Percentiles rank a stretch among this genome's conserved stretches.
phyloP scores from a whole-genome alignment of 2,888 invertebrate species.

The Amblyteles armatorius region DNA sequence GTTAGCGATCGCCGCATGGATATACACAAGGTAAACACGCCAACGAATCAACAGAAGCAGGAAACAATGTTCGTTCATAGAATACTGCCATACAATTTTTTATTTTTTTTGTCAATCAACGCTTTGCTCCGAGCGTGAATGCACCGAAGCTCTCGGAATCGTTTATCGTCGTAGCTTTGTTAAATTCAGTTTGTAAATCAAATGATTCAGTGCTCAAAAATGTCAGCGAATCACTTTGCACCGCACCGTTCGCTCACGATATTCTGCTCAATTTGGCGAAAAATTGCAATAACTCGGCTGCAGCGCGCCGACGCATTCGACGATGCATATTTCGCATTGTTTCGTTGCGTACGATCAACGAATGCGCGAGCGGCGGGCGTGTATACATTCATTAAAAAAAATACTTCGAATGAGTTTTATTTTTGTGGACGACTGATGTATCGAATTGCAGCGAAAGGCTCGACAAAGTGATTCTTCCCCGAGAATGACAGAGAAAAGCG shows the following conservation, averaged over 20 bases:
- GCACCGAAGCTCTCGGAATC: background rate
- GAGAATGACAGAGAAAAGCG: constrained; percentile 14
- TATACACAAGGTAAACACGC: constrained; percentile 1
- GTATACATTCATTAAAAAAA: background rate
- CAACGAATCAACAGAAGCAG: constrained; percentile 18
- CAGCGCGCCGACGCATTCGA: background rate
- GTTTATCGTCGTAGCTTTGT: background rate
- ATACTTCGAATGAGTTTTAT: background rate
- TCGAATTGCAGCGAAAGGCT: constrained; percentile 10
- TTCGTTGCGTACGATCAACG: constrained; percentile 5
- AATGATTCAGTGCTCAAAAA: background rate
- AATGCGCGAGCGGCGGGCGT: background rate
- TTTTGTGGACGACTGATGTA: constrained; percentile 1
- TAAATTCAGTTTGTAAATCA: background rate
- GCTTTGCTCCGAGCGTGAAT: background rate
- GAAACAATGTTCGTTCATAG: background rate
- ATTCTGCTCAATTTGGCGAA: background rate
- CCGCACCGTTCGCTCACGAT: background rate
- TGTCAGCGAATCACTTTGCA: background rate
- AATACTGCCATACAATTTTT: background rate
- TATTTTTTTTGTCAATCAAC: background rate
- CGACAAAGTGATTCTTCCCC: constrained; percentile 16
- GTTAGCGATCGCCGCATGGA: constrained; percentile 64
- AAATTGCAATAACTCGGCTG: background rate
- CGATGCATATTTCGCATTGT: background rate